Conservation (phyloP, 2,888 invertebrate genomes). For the Cetonia aurata region DNA sequence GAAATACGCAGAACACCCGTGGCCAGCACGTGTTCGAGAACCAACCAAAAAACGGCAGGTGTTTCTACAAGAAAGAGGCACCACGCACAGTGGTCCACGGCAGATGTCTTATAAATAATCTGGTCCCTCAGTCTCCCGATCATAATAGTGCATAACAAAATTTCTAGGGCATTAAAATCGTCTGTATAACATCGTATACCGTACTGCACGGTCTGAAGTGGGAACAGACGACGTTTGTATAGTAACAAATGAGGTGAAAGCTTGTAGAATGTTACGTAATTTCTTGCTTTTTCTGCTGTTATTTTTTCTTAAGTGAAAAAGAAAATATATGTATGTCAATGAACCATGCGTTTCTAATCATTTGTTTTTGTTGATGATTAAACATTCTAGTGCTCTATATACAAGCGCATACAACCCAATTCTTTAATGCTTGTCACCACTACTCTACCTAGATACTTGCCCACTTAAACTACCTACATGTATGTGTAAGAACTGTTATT, state of each 20-base stretch:
- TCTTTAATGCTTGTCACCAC: neutral
- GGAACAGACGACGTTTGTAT: neutral
- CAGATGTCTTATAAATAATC: slow-evolving; percentile 40
- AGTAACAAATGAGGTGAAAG: slow-evolving; percentile 16
- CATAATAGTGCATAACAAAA: slow-evolving; percentile 2
- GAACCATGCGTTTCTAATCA: neutral
- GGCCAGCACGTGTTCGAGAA: slow-evolving; percentile 36
- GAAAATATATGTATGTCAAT: slow-evolving; percentile 22
- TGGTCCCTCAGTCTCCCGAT: slow-evolving; percentile 18
- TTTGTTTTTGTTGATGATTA: too few species aligned
- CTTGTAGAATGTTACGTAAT: slow-evolving; percentile 32
- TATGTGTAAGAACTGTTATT: slow-evolving; percentile 40
- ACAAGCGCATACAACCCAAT: slow-evolving; percentile 24
- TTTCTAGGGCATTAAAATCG: slow-evolving; percentile 3
- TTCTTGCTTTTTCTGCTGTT: slow-evolving; percentile 9
- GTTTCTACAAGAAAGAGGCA: slow-evolving; percentile 19
- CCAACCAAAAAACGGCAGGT: slow-evolving; percentile 29
- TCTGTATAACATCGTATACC: neutral
- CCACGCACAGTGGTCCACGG: slow-evolving; percentile 8
- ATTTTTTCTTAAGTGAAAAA: neutral
- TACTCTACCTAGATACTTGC: slow-evolving; percentile 29
- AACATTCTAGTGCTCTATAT: slow-evolving; percentile 32
- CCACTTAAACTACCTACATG: slow-evolving; percentile 32
- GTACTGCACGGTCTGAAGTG: neutral
- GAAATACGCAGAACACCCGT: slow-evolving; percentile 12